phyloP scores from a whole-genome alignment of 1,140 invertebrate species.

The Camponotus vicinus region DNA sequence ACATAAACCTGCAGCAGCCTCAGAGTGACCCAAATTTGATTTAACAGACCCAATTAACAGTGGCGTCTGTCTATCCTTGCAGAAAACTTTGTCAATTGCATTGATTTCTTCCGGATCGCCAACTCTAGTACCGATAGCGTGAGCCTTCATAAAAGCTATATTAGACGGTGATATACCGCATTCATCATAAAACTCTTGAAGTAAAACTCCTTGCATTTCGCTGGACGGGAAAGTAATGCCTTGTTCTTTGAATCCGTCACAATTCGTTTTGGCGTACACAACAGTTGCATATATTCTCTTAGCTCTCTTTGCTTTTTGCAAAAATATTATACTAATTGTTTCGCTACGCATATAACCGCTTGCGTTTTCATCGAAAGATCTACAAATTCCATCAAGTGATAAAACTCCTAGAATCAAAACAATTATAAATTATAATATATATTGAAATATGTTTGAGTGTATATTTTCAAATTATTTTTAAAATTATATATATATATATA shows the following conservation, averaged over 20 bases:
- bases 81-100: constrained; percentile 94
- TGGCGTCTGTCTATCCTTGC: constrained; percentile 89
- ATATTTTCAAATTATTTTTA: no score
- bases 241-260: constrained; percentile 94
- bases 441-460: no score
- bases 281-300: constrained; percentile 92
- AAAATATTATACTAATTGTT: constrained; percentile 91
- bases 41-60: constrained; percentile 96
- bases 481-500: no score
- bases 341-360: constrained; percentile 92
- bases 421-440: no score
- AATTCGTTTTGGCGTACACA: constrained; percentile 91
- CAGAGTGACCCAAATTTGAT: constrained; percentile 97
- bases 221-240: constrained; percentile 97
- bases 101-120: constrained; percentile 96
- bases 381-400: constrained; percentile 94
- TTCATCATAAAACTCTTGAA: constrained; percentile 95
- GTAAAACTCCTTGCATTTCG: constrained; percentile 91
- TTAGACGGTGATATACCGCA: constrained; percentile 92
- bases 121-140: constrained; percentile 94
- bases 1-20: constrained; percentile 95
- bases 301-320: constrained; percentile 94
- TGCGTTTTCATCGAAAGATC: constrained; percentile 94
- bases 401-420: constrained; percentile 89
- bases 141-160: constrained; percentile 91